Percentiles rank a stretch among this genome's conserved stretches.
These are phyloP conservation scores for Macropodus opercularis DNA, from an alignment of 2,797 vertebrate species.

Conservation along the genomic window DNA sequence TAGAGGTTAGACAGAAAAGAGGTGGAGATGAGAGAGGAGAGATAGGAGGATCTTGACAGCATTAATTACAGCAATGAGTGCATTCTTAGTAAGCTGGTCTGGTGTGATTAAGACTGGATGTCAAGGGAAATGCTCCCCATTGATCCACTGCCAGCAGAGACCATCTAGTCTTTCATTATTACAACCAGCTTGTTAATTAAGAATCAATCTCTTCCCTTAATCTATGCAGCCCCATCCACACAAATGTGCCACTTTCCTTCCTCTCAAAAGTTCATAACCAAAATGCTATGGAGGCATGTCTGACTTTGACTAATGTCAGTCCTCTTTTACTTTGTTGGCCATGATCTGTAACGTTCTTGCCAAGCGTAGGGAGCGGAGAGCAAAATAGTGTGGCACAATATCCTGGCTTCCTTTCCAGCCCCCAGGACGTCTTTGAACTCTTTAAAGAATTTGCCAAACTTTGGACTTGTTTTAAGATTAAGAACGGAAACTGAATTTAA, in stretches of 20 bases:
- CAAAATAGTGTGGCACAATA: conserved; percentile 43
- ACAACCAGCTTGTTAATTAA: conserved; percentile 75
- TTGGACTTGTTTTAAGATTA: conserved; percentile 21
- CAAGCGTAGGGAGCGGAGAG: conserved; percentile 55
- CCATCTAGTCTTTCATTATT: conserved; percentile 74
- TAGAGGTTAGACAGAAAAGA: conserved; percentile 29
- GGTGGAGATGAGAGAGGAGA: conserved; percentile 13
- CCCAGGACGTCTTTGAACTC: conserved; percentile 49
- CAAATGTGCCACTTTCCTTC: conserved; percentile 43
- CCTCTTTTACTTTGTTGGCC: conserved; percentile 62
- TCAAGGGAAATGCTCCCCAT: conserved; percentile 68
- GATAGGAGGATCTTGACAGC: conserved; percentile 32
- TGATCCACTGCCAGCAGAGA: conserved; percentile 70
- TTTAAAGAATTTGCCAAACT: conserved; percentile 48
- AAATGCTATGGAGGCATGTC: conserved; percentile 52
- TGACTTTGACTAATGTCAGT: conserved; percentile 61
- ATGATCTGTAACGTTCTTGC: conserved; percentile 56
- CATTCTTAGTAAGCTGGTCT: conserved; percentile 55
- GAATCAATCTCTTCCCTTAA: conserved; percentile 70
- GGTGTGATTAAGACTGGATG: conserved; percentile 72
- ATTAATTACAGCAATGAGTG: conserved; percentile 66
- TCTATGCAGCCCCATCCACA: conserved; percentile 28
- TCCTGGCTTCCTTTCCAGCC: conserved; percentile 61
- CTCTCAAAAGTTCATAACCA: conserved; percentile 50
- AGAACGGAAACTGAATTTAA: conserved; percentile 29